A percentile compares a stretch with the other conserved stretches of the same genome.
Conservation (phyloP, 2,888 invertebrate genomes). For the Gisinianus flammeolus region DNA sequence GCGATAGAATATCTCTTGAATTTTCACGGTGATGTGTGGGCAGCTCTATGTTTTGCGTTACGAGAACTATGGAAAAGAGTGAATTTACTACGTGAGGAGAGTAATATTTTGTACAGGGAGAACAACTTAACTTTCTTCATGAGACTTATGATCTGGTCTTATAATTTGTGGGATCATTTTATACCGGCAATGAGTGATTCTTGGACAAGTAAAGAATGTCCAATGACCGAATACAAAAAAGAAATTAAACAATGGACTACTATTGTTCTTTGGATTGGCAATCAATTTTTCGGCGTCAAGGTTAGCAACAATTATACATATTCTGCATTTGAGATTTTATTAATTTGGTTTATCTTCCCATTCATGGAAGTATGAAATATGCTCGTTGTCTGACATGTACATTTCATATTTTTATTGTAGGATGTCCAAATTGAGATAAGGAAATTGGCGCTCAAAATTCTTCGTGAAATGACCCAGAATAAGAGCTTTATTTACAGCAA, state of each 20-base stretch:
- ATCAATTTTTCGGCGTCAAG: conserved; percentile 20
- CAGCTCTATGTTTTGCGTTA: background rate
- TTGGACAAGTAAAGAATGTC: background rate
- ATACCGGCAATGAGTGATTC: conserved; percentile 7
- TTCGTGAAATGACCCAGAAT: background rate
- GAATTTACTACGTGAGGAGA: background rate
- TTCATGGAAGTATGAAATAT: background rate
- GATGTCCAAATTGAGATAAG: background rate
- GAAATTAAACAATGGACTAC: conserved; percentile 26
- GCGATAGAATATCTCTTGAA: background rate
- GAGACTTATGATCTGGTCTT: conserved; percentile 17
- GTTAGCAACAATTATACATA: background rate
- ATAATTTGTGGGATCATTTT: conserved; percentile 21
- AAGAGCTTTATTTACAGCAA: background rate
- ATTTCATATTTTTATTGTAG: background rate
- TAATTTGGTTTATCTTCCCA: background rate
- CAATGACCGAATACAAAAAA: background rate
- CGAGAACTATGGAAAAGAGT: conserved; percentile 9
- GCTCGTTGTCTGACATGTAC: no score
- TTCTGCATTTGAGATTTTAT: background rate
- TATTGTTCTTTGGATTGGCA: conserved; percentile 28
- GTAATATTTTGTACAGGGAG: conserved; percentile 20
- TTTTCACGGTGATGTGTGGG: conserved; percentile 27
- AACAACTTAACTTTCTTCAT: conserved; percentile 30
- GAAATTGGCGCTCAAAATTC: background rate